Base-by-base conservation (phyloP, 2,113 vertebrate genomes). In the Hipposideros armiger region DNA sequence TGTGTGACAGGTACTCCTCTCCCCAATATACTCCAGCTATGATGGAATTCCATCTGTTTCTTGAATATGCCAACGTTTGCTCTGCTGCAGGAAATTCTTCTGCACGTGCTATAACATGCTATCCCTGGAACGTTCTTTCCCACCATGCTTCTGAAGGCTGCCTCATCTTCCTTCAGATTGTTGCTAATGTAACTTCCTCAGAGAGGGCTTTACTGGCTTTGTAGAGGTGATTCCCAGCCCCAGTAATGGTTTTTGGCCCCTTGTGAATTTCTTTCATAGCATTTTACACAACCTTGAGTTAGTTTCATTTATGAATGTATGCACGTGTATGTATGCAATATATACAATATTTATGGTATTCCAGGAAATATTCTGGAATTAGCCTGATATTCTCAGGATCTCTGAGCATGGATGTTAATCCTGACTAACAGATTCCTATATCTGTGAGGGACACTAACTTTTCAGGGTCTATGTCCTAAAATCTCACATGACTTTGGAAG, bases 71-170 rank as follows among this genome's bases (percentile, higher is more conserved):
- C 10, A 60, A 16, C 58, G 58, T 78, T 70, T 50, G 17, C 28
- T 96, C 32, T 54, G 66, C 72, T 88, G 30, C 8, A 64, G 91
- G 30, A 90, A 47, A 32, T 92, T 89, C 26, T 88, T 94, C 30
- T 64, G 45, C 9, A 40, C 11, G 32, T 13, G 26, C 1, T 74
- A 0, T 40, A 60, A 45, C 10, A 28, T 36, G 22, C 26, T 42
- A 3, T 77, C 15, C 24, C 50, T 78, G 32, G 30, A 54, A 93
- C 10, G 1, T 80, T 82, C 40, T 94, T 52, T 89, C 16, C 28
- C 11, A 36, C 4, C 26, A n/a, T 14, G 26, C 19, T 82, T 90
- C 24, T 93, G 67, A 91, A 69, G 42, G 4, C 30, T 64, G 32
- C 9, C 4, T 56, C 22, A 7, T 47, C 14, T 89, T 90, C 47